Evolutionary conservation across 2,888 invertebrate species (phyloP), one percentile per base, ranked within the genome.

Genomic region (Drosophila stalkeri): DNA sequence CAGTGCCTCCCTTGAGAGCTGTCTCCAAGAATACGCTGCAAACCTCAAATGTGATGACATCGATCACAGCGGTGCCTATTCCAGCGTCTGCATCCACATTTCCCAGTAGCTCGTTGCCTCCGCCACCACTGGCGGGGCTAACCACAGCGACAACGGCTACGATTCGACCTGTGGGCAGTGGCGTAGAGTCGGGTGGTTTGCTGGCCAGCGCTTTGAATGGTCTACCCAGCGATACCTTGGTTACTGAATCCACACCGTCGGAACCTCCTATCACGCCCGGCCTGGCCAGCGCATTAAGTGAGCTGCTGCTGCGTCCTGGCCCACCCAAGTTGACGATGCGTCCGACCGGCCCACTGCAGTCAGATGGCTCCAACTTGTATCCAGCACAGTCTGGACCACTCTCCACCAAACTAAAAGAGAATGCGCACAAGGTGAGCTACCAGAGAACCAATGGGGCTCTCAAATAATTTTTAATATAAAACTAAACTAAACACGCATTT

Each of bases 361-460:
- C 92, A 0, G 90, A 92, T 57, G 94, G 93, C 14, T 82, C 81
- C n/a, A 81, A 94, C 49, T 93, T 94, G 72, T 83, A 93, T 63
- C 94, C 94, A 0, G 93, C 94, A 39, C 92, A 94, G 20, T 94
- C 94, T 1, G 95, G 95, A 0, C 94, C 95, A 0, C 91, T 95
- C 61, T 94, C 94, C 3, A 94, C 94, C 51, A 94, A 94, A 73
- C 93, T 95, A 39, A 94, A 94, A 83, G 94, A 94, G 77, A 94
- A 94, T 86, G 94, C 95, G 3, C 94, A 94, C 73, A 95, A 95
- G 94, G 95, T 95, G 86, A 84, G 81, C 35, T 8, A 0, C 2
- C 20, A 37, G 20, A 14, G 18, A 9, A 47, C 16, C 27, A 27
- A 27, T 47, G 27, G 27, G 9, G n/a, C 9, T 11, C n/a, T 46